These are phyloP conservation scores for Gulo gulo DNA, from an alignment of 2,113 vertebrate species.

Conservation along the genomic window DNA sequence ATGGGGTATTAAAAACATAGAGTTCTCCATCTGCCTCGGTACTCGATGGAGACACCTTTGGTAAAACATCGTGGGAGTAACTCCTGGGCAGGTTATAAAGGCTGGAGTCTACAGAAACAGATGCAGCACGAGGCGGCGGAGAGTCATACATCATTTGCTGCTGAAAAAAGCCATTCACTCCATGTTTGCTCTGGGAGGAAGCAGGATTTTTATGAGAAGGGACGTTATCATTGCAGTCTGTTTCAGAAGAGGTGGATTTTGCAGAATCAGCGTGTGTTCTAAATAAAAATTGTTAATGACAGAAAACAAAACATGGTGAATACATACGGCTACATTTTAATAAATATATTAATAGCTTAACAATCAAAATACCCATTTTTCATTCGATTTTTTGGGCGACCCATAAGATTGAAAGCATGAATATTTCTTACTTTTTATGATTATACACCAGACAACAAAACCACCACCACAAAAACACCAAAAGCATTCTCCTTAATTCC, in stretches of 20 bases:
- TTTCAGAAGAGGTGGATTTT: slow-evolving; percentile 95
- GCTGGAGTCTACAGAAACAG: slow-evolving; percentile 86
- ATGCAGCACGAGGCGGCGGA: slow-evolving; percentile 87
- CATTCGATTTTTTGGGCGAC: background rate
- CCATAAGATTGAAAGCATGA: slow-evolving; percentile 32
- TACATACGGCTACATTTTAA: background rate
- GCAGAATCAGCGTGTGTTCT: slow-evolving; percentile 90
- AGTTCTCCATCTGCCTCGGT: slow-evolving; percentile 89
- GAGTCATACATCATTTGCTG: slow-evolving; percentile 92
- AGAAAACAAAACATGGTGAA: slow-evolving; percentile 16
- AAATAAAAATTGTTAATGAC: slow-evolving; percentile 42
- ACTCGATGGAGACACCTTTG: slow-evolving; percentile 87
- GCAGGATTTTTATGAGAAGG: slow-evolving; percentile 90
- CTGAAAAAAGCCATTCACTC: slow-evolving; percentile 93
- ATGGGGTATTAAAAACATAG: slow-evolving; percentile 89
- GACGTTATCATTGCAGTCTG: slow-evolving; percentile 97
- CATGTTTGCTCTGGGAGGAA: slow-evolving; percentile 85
- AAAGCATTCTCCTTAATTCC: background rate
- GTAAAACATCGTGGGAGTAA: slow-evolving; percentile 95
- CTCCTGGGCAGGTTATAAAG: slow-evolving; percentile 95
- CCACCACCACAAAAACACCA: slow-evolving; percentile 34
- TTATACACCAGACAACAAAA: slow-evolving; percentile 28
- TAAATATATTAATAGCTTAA: background rate
- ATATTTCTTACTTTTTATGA: slow-evolving; percentile 11
- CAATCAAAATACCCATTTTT: slow-evolving; percentile 28